phyloP scores from a whole-genome alignment of 1,140 invertebrate species.

The Conus betulinus region DNA sequence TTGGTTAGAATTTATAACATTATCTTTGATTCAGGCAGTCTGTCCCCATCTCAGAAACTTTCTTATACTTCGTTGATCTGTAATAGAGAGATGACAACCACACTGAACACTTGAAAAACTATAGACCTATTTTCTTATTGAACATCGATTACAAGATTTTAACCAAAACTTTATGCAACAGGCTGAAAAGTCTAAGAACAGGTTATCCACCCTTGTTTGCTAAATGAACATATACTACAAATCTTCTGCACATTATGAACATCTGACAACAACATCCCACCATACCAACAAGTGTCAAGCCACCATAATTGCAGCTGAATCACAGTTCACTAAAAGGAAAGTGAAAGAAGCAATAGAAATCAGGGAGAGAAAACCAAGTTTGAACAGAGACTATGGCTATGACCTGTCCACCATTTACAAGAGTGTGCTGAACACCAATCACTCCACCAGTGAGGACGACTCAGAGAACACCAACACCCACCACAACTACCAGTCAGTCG shows the following conservation, averaged over 20 bases:
- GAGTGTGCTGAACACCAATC: too few relatives aligned
- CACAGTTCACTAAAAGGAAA: background rate
- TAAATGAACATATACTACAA: background rate
- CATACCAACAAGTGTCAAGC: too few relatives aligned
- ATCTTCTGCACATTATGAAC: too few relatives aligned
- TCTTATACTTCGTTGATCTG: slow-evolving; percentile 43
- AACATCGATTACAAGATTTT: slow-evolving; percentile 44
- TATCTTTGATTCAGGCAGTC: slow-evolving; percentile 8
- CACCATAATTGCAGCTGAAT: slow-evolving; percentile 36
- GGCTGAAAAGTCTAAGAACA: background rate
- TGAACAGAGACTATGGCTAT: too few relatives aligned
- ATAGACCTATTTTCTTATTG: slow-evolving; percentile 48
- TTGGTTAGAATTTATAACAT: slow-evolving; percentile 19
- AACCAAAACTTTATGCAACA: slow-evolving; percentile 33
- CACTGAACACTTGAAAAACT: slow-evolving; percentile 39
- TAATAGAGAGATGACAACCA: slow-evolving; percentile 47
- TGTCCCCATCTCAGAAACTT: slow-evolving; percentile 38
- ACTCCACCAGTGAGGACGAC: too few relatives aligned
- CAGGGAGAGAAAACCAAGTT: slow-evolving; percentile 22
- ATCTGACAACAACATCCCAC: too few relatives aligned
- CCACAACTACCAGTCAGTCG: too few relatives aligned
- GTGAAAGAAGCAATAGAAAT: too few relatives aligned
- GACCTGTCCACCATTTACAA: too few relatives aligned
- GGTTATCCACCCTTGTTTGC: slow-evolving; percentile 32
- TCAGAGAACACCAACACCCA: too few relatives aligned